A percentile compares a stretch with the other conserved stretches of the same genome.
phyloP scores from a whole-genome alignment of 2,888 invertebrate genomes.

The Acanthococcus lagerstroemiae region DNA sequence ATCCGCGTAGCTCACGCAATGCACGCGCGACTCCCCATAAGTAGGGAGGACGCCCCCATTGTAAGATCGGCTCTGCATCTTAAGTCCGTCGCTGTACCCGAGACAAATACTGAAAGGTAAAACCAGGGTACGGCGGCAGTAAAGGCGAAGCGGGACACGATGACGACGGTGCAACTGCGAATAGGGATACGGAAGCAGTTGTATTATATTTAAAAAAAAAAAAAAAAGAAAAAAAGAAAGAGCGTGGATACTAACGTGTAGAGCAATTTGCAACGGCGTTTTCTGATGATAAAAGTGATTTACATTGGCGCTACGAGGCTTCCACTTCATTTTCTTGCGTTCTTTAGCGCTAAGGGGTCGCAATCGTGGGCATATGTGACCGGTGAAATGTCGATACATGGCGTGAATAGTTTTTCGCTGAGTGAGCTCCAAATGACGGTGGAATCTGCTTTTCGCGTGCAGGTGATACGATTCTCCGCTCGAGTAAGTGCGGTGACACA shows the following conservation, averaged over 20 bases:
- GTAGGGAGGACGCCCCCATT: too few relatives aligned
- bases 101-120: too few relatives aligned
- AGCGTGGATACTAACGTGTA: constrained; percentile 31
- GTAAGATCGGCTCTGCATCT: too few relatives aligned
- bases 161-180: too few relatives aligned
- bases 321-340: constrained; percentile 34
- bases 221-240: too few relatives aligned
- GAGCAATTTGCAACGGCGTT: constrained; percentile 37
- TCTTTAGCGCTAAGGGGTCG: constrained; percentile 34
- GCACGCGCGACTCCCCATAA: too few relatives aligned
- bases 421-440: constrained; percentile 35
- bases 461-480: constrained; percentile 32
- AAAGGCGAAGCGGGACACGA: too few relatives aligned
- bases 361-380: constrained; percentile 35
- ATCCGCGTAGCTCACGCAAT: too few relatives aligned
- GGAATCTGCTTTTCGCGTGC: constrained; percentile 35
- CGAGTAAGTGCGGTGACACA: constrained; percentile 36
- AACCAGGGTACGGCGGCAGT: too few relatives aligned
- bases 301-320: constrained; percentile 35
- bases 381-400: constrained; percentile 36
- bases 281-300: constrained; percentile 37
- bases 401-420: constrained; percentile 37
- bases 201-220: too few relatives aligned
- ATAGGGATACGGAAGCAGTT: too few relatives aligned
- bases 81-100: too few relatives aligned